Percentiles rank a stretch among this genome's conserved stretches.
Conservation (phyloP, 2,888 invertebrate genomes). For the Ptilodon capucinus region DNA sequence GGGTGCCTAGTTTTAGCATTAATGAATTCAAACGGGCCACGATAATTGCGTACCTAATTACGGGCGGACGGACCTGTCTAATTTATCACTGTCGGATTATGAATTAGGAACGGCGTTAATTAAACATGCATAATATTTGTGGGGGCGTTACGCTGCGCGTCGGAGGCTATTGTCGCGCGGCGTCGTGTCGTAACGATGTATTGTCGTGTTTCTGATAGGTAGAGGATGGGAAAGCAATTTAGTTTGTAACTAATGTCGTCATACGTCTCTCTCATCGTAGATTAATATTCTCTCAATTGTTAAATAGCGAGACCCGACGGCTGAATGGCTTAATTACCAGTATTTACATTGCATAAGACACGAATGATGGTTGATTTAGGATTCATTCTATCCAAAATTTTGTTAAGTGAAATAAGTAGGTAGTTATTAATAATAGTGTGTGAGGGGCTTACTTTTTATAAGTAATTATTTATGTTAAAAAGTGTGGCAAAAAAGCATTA, state of each 20-base stretch:
- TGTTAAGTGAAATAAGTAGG: no score
- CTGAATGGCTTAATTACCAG: constrained; percentile 10
- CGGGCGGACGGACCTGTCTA: constrained; percentile 68
- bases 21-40: constrained; percentile 79
- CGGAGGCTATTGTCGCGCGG: constrained; percentile 6
- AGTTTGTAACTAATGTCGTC: constrained; percentile 53
- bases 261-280: not conserved
- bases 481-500: no score
- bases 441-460: no score
- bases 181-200: constrained; percentile 15
- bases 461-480: no score
- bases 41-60: constrained; percentile 81
- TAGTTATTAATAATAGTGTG: no score
- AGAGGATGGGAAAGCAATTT: constrained; percentile 53
- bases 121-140: constrained; percentile 78
- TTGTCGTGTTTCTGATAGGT: constrained; percentile 31
- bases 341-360: not conserved
- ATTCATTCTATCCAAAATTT: no score
- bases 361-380: no score
- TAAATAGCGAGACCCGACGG: not conserved
- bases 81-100: constrained; percentile 82
- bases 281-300: constrained; percentile 11
- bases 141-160: constrained; percentile 46
- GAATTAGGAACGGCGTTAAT: constrained; percentile 78
- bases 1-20: constrained; percentile 59